A percentile compares a stretch with the other conserved stretches of the same genome.
These are phyloP conservation scores for Abrostola tripartita DNA, from an alignment of 2,888 invertebrate species.

Conservation along the genomic window DNA sequence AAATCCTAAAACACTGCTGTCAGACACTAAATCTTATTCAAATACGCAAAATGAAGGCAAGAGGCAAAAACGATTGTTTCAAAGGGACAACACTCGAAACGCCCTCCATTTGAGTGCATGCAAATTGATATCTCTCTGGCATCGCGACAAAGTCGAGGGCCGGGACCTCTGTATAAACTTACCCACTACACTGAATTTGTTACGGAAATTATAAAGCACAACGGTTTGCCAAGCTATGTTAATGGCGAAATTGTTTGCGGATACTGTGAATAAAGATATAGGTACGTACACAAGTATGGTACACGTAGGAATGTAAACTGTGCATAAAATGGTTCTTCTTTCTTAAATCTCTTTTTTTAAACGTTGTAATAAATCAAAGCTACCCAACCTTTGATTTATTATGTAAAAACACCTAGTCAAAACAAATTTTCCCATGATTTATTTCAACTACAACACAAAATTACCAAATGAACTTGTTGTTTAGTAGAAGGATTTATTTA, in stretches of 20 bases:
- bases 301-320: no score
- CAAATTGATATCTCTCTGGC: constrained; percentile 82
- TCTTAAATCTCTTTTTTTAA: no score
- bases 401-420: no score
- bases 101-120: constrained; percentile 75
- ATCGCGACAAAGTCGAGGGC: constrained; percentile 70
- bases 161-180: constrained; percentile 40
- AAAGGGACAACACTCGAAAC: constrained; percentile 78
- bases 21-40: constrained; percentile 48
- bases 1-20: constrained; percentile 4
- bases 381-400: no score
- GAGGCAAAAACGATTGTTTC: constrained; percentile 78
- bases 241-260: constrained; percentile 2
- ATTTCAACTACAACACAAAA: no score
- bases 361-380: no score
- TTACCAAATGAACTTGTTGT: no score
- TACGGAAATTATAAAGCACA: constrained; percentile 50
- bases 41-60: constrained; percentile 64
- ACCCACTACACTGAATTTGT: constrained; percentile 39
- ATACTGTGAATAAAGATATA: neutral
- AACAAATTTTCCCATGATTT: no score
- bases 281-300: neutral
- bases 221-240: constrained; percentile 13
- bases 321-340: no score
- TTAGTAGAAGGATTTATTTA: no score